These are phyloP conservation scores for Sipha flava DNA, from an alignment of 1,140 invertebrate genomes.

Conservation along the genomic window DNA sequence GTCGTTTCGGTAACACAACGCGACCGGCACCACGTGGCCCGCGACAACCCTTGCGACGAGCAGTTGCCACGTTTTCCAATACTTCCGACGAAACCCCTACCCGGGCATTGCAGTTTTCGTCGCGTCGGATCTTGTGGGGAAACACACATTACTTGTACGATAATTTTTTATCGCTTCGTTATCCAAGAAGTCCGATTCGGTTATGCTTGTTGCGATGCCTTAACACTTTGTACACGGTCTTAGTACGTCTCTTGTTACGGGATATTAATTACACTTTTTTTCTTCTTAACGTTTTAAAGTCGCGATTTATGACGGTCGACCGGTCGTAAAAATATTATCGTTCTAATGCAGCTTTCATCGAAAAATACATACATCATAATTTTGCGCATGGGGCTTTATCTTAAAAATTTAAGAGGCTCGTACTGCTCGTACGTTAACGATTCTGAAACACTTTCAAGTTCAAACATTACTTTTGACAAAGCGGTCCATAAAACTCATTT, in stretches of 20 bases:
- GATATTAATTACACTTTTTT: slow-evolving; percentile 9
- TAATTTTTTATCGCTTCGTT: no score
- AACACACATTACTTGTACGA: no score
- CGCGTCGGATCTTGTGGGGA: no score
- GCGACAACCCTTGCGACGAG: no score
- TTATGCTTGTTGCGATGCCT: no score
- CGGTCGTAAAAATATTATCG: slow-evolving; percentile 2
- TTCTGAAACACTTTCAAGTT: not conserved
- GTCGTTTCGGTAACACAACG: no score
- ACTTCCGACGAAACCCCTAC: no score
- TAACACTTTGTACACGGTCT: not conserved
- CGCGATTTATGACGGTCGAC: not conserved
- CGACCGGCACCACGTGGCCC: no score
- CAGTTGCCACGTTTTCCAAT: no score
- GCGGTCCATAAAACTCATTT: not conserved
- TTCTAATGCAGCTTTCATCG: slow-evolving; percentile 20
- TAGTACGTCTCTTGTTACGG: not conserved
- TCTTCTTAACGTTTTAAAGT: not conserved
- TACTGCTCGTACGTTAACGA: not conserved
- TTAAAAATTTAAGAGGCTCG: not conserved
- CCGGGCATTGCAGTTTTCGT: no score
- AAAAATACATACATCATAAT: slow-evolving; percentile 9
- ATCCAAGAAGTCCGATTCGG: no score
- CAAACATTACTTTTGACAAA: slow-evolving; percentile 19
- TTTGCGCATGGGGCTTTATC: not conserved